A percentile compares a stretch with the other conserved stretches of the same genome.
Conservation (phyloP, 2,888 invertebrate species). For the Sinotaia quadrata region DNA sequence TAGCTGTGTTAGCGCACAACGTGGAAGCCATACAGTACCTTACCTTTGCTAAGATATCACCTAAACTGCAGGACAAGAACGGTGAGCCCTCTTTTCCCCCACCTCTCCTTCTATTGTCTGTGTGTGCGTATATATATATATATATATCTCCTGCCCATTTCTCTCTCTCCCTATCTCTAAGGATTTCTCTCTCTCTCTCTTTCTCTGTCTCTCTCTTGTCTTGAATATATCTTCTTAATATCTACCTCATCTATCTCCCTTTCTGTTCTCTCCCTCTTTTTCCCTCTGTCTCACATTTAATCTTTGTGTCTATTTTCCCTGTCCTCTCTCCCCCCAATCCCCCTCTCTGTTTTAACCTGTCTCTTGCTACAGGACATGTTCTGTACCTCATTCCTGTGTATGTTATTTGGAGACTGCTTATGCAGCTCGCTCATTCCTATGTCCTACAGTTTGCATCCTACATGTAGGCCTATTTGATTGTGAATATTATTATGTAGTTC, state of each 20-base stretch:
- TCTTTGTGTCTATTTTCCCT: neutral
- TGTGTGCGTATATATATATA: neutral
- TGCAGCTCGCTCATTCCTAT: too few relatives aligned
- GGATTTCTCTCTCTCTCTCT: neutral
- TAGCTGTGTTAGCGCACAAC: constrained; percentile 64
- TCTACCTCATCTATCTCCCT: constrained; percentile 14
- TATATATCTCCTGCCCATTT: too few relatives aligned
- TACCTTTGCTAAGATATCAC: constrained; percentile 45
- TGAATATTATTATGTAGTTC: too few relatives aligned
- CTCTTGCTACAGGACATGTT: too few relatives aligned
- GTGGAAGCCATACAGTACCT: constrained; percentile 53
- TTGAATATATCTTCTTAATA: constrained; percentile 10
- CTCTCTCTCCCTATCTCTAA: neutral
- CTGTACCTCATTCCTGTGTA: too few relatives aligned
- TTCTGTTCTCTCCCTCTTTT: constrained; percentile 1
- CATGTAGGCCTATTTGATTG: too few relatives aligned
- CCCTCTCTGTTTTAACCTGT: neutral
- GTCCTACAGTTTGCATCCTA: too few relatives aligned
- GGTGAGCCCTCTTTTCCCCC: constrained; percentile 44
- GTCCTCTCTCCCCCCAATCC: neutral
- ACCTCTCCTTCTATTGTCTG: neutral
- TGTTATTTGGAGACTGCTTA: too few relatives aligned
- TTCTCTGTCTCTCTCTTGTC: neutral
- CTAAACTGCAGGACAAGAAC: constrained; percentile 53
- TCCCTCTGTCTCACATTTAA: neutral